Percentiles rank a stretch among this genome's conserved stretches.
Conservation (phyloP, 2,113 vertebrate genomes). For the Lampris megalopsis region DNA sequence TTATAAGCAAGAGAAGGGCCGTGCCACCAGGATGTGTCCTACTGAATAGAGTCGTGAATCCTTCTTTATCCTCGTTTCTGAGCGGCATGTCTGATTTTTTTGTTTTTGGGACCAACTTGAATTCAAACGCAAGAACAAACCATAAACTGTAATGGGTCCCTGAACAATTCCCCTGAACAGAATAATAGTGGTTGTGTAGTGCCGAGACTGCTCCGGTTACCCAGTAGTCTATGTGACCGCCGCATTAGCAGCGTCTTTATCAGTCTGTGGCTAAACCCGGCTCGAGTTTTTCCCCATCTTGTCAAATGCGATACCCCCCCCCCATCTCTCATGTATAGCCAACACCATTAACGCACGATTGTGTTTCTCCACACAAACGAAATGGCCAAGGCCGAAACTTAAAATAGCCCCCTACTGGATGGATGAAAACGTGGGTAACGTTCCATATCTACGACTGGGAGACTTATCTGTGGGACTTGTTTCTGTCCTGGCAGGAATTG, state of each 20-base stretch:
- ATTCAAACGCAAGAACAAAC: too few species aligned
- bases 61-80: background rate
- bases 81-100: too few species aligned
- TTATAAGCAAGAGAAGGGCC: background rate
- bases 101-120: too few species aligned
- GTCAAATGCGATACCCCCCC: slow-evolving; percentile 51
- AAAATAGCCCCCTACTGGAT: too few species aligned
- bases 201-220: too few species aligned
- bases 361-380: too few species aligned
- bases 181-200: too few species aligned
- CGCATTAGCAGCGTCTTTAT: slow-evolving; percentile 31
- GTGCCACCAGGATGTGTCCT: background rate
- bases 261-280: slow-evolving; percentile 48
- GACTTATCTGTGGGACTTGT: background rate
- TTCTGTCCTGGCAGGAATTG: slow-evolving; percentile 87
- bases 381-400: too few species aligned
- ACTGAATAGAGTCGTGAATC: background rate
- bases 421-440: too few species aligned
- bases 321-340: slow-evolving; percentile 1
- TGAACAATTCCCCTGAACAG: too few species aligned
- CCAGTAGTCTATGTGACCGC: slow-evolving; percentile 13
- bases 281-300: slow-evolving; percentile 12
- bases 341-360: background rate
- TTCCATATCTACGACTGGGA: too few species aligned
- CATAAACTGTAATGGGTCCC: too few species aligned